A percentile compares a stretch with the other conserved stretches of the same genome.
Evolutionary conservation across 2,113 vertebrate species (phyloP).

Genomic region (Myocastor coypus): DNA sequence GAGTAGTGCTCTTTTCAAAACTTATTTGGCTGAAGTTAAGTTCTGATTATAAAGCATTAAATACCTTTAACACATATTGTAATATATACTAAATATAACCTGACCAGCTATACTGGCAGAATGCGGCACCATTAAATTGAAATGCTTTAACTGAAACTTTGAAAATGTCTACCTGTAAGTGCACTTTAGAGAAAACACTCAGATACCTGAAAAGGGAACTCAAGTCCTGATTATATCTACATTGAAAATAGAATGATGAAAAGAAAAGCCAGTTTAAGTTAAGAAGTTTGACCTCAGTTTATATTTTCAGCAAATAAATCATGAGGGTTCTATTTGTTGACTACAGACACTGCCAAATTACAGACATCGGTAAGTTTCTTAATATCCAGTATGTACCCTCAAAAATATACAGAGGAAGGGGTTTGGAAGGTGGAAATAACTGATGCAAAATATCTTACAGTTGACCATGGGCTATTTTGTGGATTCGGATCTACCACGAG

Average conservation of each 20-base stretch:
- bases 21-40: constrained; percentile 12
- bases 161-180: background rate
- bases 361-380: background rate
- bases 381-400: background rate
- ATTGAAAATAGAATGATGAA: background rate
- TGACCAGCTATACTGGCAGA: background rate
- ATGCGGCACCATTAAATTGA: background rate
- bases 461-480: background rate
- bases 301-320: background rate
- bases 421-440: background rate
- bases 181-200: background rate
- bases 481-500: background rate
- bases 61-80: background rate
- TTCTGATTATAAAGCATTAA: constrained; percentile 1
- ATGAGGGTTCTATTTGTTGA: background rate
- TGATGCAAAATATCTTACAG: background rate
- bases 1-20: constrained; percentile 22
- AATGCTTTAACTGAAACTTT: constrained; percentile 28
- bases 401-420: background rate
- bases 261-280: constrained; percentile 19
- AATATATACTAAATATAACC: background rate
- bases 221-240: background rate
- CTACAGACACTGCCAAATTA: background rate
- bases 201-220: background rate
- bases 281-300: background rate